Evolutionary conservation across 2,113 vertebrate genomes (phyloP).

Genomic region (Scolopax mira): DNA sequence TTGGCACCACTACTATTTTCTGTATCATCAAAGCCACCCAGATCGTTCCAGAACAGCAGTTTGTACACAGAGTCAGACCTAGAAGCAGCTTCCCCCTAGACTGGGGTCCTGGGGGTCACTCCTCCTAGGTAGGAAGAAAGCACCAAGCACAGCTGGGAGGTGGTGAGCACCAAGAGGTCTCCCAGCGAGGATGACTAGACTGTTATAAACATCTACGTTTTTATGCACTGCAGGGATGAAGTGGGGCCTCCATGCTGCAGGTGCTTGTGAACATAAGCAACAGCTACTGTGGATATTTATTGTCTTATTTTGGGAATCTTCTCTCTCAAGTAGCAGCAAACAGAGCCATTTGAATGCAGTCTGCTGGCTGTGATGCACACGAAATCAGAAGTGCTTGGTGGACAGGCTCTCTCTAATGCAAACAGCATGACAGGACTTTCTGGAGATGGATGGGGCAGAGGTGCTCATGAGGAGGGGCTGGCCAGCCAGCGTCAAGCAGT

Average conservation of each 20-base stretch:
- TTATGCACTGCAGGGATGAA: background rate
- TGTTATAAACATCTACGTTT: background rate
- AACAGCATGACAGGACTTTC: background rate
- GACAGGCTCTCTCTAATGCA: background rate
- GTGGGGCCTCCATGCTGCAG: background rate
- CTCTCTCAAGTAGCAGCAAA: background rate
- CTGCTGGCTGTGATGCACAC: background rate
- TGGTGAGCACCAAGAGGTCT: background rate
- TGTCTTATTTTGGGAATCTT: conserved; percentile 7
- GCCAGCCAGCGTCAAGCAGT: rapidly evolving
- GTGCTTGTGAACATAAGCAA: background rate
- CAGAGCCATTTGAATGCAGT: background rate
- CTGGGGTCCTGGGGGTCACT: background rate
- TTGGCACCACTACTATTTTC: background rate
- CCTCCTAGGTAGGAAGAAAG: background rate
- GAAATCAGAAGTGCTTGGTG: background rate
- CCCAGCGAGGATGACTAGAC: background rate
- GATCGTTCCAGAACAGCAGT: background rate
- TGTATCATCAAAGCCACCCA: background rate
- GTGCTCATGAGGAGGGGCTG: background rate
- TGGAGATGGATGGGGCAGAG: background rate
- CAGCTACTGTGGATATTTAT: conserved; percentile 9
- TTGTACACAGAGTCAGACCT: background rate
- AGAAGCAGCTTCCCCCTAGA: too few species aligned
- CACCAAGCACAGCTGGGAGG: background rate